Conservation (phyloP, 2,797 vertebrate genomes). For the Melanotaenia trifasciata region DNA sequence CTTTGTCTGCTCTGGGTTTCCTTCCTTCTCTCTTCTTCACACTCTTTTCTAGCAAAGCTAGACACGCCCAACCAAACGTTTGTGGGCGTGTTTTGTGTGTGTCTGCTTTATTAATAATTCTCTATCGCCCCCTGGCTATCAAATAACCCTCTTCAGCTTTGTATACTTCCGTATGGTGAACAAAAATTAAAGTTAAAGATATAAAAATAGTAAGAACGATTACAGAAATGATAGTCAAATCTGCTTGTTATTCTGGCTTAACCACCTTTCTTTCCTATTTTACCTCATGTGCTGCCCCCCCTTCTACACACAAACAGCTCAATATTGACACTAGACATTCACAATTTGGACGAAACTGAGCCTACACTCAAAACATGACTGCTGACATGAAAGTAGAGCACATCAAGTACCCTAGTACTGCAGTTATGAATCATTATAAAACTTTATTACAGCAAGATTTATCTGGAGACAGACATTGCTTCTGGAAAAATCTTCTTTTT, state of each 20-base stretch:
- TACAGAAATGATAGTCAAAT: background rate
- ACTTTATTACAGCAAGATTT: background rate
- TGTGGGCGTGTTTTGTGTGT: background rate
- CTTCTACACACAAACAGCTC: background rate
- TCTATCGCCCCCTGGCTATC: constrained; percentile 34
- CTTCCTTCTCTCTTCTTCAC: constrained; percentile 18
- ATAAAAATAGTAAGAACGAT: background rate
- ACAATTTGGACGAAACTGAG: constrained; percentile 37
- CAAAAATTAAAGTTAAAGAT: background rate
- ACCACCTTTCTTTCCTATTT: background rate
- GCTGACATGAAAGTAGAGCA: constrained; percentile 24
- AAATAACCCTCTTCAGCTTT: background rate
- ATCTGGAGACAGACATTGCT: background rate
- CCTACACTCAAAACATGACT: constrained; percentile 35
- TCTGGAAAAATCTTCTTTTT: background rate
- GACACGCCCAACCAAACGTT: background rate
- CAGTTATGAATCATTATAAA: constrained; percentile 37
- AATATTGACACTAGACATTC: constrained; percentile 7
- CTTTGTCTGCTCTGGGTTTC: constrained; percentile 37
- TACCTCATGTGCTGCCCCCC: background rate
- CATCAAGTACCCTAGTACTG: background rate
- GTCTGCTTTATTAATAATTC: background rate
- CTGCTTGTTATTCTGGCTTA: background rate
- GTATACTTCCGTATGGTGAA: background rate
- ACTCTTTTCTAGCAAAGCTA: background rate